Conservation (phyloP, 2,888 invertebrate species). For the Eupithecia pulchellata region DNA sequence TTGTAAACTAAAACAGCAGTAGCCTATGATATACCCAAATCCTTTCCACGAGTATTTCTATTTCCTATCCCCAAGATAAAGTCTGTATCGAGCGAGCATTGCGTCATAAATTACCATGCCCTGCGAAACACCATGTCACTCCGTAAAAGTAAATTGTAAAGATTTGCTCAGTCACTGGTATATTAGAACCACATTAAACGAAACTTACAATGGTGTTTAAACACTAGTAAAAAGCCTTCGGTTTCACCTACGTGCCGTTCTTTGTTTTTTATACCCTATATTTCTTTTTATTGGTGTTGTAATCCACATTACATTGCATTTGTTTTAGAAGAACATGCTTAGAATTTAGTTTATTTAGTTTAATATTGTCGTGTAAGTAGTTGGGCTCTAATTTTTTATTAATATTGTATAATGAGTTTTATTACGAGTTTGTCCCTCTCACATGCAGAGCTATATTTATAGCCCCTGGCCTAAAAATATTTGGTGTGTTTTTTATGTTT, state of each 20-base stretch:
- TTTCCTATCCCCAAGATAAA: background rate
- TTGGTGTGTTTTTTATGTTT: no score
- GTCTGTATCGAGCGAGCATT: constrained; percentile 10
- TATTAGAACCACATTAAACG: constrained; percentile 58
- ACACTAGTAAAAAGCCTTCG: constrained; percentile 42
- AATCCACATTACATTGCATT: background rate
- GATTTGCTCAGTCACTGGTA: constrained; percentile 52
- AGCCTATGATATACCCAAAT: no score
- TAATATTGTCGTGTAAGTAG: no score
- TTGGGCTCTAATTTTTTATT: no score
- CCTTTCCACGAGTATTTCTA: background rate
- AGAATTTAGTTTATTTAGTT: no score
- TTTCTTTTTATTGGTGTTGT: background rate
- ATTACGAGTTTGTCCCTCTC: no score
- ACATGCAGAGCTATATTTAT: no score
- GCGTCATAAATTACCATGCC: constrained; percentile 44
- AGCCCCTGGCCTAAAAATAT: no score
- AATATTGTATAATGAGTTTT: no score
- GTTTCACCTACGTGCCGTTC: background rate
- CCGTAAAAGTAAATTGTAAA: constrained; percentile 49
- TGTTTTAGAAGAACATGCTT: no score
- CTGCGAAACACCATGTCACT: constrained; percentile 48
- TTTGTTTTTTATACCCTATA: no score
- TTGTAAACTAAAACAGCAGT: no score
- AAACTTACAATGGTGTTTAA: constrained; percentile 53